Evolutionary conservation across 1,140 invertebrate species (phyloP).

Genomic region (Pogonomyrmex barbatus): DNA sequence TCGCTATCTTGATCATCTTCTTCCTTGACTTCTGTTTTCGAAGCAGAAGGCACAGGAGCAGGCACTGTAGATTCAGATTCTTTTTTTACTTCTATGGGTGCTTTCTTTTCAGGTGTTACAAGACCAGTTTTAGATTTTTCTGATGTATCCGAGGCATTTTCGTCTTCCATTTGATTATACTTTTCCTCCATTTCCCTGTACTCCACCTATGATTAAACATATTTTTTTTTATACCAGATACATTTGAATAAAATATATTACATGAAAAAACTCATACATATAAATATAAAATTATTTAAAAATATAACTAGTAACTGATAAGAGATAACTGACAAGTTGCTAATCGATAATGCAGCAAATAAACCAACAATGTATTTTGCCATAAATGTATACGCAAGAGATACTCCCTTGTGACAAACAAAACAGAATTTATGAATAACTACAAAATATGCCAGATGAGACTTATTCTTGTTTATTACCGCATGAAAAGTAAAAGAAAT

Average conservation of each 20-base stretch:
- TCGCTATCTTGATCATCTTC: conserved; percentile 85
- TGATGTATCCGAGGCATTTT: conserved; percentile 88
- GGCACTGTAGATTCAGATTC: conserved; percentile 77
- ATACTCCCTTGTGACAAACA: background rate
- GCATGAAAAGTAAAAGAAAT: background rate
- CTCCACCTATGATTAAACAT: conserved; percentile 87
- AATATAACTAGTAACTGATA: background rate
- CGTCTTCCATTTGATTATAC: conserved; percentile 88
- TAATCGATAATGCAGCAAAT: background rate
- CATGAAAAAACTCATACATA: conserved; percentile 32
- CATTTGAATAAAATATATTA: background rate
- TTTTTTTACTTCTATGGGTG: conserved; percentile 82
- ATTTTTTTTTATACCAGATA: conserved; percentile 41
- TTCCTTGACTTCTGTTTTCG: conserved; percentile 82
- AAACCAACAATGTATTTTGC: background rate
- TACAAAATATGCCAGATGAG: background rate
- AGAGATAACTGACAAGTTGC: background rate
- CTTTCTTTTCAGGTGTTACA: conserved; percentile 85
- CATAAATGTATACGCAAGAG: conserved; percentile 28
- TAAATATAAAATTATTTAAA: conserved; percentile 43
- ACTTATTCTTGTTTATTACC: conserved; percentile 2
- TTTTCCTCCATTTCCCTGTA: conserved; percentile 90
- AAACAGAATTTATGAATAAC: background rate
- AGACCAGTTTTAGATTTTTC: conserved; percentile 88
- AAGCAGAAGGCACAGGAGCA: conserved; percentile 72